These are phyloP conservation scores for Ecliptopera silaceata DNA, from an alignment of 2,888 invertebrate species.

Conservation along the genomic window DNA sequence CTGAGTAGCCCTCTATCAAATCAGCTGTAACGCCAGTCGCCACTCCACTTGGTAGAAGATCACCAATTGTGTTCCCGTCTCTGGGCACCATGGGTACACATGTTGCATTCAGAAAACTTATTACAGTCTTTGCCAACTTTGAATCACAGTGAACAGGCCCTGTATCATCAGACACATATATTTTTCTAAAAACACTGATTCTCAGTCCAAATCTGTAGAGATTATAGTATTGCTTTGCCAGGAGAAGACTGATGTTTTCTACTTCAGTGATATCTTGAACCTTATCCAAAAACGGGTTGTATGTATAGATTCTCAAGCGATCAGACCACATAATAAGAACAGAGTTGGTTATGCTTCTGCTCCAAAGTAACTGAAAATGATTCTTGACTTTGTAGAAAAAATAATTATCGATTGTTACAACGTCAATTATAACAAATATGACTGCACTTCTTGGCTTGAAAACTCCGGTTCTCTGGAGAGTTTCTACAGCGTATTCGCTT, in stretches of 20 bases:
- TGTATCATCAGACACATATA: slow-evolving; percentile 55
- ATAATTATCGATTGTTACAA: slow-evolving; percentile 59
- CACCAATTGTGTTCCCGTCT: slow-evolving; percentile 71
- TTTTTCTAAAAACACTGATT: slow-evolving; percentile 66
- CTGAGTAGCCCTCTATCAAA: slow-evolving; percentile 75
- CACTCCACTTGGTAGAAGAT: slow-evolving; percentile 68
- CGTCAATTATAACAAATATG: slow-evolving; percentile 66
- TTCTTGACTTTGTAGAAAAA: slow-evolving; percentile 64
- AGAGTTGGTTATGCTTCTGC: slow-evolving; percentile 78
- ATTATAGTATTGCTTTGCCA: slow-evolving; percentile 60
- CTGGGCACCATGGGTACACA: slow-evolving; percentile 63
- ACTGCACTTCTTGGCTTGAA: slow-evolving; percentile 72
- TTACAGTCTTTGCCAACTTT: slow-evolving; percentile 57
- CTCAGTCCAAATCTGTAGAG: slow-evolving; percentile 60
- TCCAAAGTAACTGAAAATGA: slow-evolving; percentile 79
- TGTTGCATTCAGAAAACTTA: slow-evolving; percentile 64
- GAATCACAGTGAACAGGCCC: slow-evolving; percentile 62
- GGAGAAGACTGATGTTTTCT: slow-evolving; percentile 55
- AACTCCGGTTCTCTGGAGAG: slow-evolving; percentile 65
- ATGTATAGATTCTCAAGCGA: slow-evolving; percentile 72
- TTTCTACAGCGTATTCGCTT: slow-evolving; percentile 61
- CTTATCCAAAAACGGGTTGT: slow-evolving; percentile 74
- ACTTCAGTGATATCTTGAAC: slow-evolving; percentile 67
- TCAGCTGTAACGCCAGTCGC: slow-evolving; percentile 75
- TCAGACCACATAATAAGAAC: slow-evolving; percentile 62